These are phyloP conservation scores for Drosophila bunnanda DNA, from an alignment of 2,888 invertebrate species.

Conservation along the genomic window DNA sequence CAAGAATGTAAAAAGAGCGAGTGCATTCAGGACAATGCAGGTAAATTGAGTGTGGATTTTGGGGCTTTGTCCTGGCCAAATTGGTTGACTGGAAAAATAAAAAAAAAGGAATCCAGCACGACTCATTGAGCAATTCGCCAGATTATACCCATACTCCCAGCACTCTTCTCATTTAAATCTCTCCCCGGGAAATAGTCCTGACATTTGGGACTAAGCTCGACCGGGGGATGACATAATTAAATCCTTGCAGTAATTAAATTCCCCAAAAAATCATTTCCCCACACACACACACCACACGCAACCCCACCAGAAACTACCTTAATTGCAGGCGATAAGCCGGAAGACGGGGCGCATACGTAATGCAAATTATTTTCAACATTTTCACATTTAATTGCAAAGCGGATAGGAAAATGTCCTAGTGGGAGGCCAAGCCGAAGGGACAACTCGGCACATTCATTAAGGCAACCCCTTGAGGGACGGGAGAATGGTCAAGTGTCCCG, in stretches of 20 bases:
- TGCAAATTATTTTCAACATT: conserved; percentile 79
- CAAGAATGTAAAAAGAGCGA: conserved; percentile 24
- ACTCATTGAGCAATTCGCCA: conserved; percentile 73
- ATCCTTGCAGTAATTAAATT: conserved; percentile 84
- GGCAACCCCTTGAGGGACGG: conserved; percentile 49
- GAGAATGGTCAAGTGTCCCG: conserved; percentile 45
- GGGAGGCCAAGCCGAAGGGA: conserved; percentile 17
- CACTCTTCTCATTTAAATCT: neutral
- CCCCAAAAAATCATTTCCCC: conserved; percentile 59
- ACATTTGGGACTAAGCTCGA: conserved; percentile 23
- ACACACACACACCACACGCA: conserved; percentile 60
- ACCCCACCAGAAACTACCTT: conserved; percentile 79
- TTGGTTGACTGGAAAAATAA: conserved; percentile 55
- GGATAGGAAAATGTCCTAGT: conserved; percentile 11
- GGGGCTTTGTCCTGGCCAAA: conserved; percentile 40
- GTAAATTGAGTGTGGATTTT: conserved; percentile 77
- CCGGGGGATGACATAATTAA: conserved; percentile 81
- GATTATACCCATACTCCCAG: neutral
- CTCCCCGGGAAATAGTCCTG: neutral
- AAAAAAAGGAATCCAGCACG: conserved; percentile 31
- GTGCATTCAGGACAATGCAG: conserved; percentile 76
- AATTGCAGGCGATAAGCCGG: conserved; percentile 81
- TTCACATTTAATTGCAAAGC: conserved; percentile 75
- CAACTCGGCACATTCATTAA: conserved; percentile 74
- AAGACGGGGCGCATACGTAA: conserved; percentile 73